phyloP scores from a whole-genome alignment of 2,113 vertebrate genomes.

The Hippocampus barbouri region DNA sequence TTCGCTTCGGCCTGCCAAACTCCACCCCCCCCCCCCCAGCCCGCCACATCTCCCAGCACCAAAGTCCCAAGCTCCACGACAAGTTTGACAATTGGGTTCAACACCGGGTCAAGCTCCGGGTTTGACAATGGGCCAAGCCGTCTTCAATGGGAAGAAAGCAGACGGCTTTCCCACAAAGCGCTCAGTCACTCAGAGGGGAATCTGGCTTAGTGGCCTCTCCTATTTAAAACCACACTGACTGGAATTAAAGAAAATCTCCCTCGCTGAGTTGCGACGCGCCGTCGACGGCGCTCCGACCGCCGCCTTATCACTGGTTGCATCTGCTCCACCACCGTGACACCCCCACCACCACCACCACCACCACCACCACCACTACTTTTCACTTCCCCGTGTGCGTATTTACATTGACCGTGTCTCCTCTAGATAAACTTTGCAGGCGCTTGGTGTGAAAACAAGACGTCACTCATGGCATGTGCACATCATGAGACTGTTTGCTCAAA shows the following conservation, averaged over 20 bases:
- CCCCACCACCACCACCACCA: no score
- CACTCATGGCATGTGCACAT: neutral
- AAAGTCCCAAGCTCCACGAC: constrained; percentile 84
- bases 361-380: no score
- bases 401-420: constrained; percentile 30
- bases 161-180: constrained; percentile 75
- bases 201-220: constrained; percentile 72
- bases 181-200: constrained; percentile 68
- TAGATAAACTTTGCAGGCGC: constrained; percentile 25
- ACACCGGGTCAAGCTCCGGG: constrained; percentile 94
- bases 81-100: constrained; percentile 98
- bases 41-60: constrained; percentile 57
- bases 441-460: constrained; percentile 39
- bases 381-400: constrained; percentile 15
- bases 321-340: neutral
- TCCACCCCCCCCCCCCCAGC: constrained; percentile 66
- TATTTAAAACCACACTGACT: constrained; percentile 64
- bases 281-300: constrained; percentile 22
- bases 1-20: constrained; percentile 56
- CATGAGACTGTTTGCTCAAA: neutral
- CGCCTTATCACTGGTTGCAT: constrained; percentile 26
- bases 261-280: constrained; percentile 26
- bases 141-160: constrained; percentile 90
- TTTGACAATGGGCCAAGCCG: constrained; percentile 90
- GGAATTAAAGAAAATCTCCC: constrained; percentile 58